Evolutionary conservation across 2,797 vertebrate genomes (phyloP).

Genomic region (Sardinella longiceps): DNA sequence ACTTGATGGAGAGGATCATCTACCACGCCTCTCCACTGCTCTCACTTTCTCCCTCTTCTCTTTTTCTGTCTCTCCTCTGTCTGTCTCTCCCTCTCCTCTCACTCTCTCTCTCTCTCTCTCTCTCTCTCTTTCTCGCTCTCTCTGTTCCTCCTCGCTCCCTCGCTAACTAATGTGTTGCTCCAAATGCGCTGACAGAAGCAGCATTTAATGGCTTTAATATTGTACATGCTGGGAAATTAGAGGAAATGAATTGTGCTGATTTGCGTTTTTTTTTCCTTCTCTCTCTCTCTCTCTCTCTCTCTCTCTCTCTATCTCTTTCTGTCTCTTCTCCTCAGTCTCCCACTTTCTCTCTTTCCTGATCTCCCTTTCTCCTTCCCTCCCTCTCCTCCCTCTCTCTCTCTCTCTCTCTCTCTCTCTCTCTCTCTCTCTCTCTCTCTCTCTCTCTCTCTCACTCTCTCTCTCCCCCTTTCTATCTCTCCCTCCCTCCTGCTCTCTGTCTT

Average conservation of each 20-base stretch:
- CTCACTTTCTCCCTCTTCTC: not conserved
- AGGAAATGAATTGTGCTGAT: slow-evolving; percentile 73
- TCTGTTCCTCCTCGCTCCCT: not conserved
- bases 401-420: not conserved
- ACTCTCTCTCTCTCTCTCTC: not conserved
- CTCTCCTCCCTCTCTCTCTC: not conserved
- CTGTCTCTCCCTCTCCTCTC: not conserved
- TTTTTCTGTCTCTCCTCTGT: not conserved
- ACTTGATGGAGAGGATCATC: slow-evolving; percentile 61
- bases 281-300: not conserved
- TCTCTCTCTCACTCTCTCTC: not conserved
- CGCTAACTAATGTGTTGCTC: slow-evolving; percentile 72
- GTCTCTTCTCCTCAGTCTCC: slow-evolving; percentile 6
- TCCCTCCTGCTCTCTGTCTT: not conserved
- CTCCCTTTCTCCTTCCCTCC: not conserved
- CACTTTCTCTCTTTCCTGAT: slow-evolving; percentile 15
- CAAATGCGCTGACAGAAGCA: slow-evolving; percentile 74
- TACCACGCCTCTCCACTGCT: slow-evolving; percentile 30
- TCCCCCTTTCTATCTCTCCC: not conserved
- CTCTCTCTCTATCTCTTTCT: slow-evolving; percentile 25
- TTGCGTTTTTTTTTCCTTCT: slow-evolving; percentile 56
- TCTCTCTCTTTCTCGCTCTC: not conserved
- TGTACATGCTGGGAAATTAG: slow-evolving; percentile 68
- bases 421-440: no score
- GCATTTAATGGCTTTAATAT: slow-evolving; percentile 74